Evolutionary conservation across 1,140 invertebrate species (phyloP), one percentile per base, ranked within the genome.

Genomic region (Papilio xuthus): DNA sequence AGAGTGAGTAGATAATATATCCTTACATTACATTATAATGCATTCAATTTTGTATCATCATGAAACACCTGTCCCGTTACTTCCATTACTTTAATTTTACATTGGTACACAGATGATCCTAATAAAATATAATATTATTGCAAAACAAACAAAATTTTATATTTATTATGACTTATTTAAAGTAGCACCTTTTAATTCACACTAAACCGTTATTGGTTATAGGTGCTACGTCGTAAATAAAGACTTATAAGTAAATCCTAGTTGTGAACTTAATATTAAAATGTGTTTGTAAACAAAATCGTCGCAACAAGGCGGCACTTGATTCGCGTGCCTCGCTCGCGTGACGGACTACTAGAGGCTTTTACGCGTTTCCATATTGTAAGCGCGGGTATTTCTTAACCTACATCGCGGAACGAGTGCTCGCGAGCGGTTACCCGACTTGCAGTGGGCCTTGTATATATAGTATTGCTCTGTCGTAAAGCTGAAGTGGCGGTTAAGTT

Each of bases 311-410:
- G 74, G 20, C 83, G 23, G 83, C 79, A 85, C 82, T 32, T 67
- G n/a, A 72, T 79, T 88, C 82, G 87, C 87, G 86, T 89, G 87
- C 81, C 69, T 15, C 2, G 77, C 79, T 89, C 83, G 87, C 88
- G 88, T 88, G 88, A 81, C 81, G 77, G 82, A 80, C 81, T 84
- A 84, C 82, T 78, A 79, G 82, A 79, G 47, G 84, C 82, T 82
- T 87, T 86, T 86, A 88, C 85, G 84, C 86, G 87, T 89, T 87
- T 84, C 80, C 86, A 86, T 85, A 82, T 77, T 77, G 74, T 83
- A 81, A 84, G 78, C 82, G 74, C 74, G 50, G 47, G 79, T 79
- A 79, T 84, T 85, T 85, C 85, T 85, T 89, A 87, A 87, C 88
- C 86, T 83, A 85, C 79, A 87, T 89, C 83, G 78, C 42, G 47